These are phyloP conservation scores for Anhinga rufa DNA, from an alignment of 2,113 vertebrate genomes.

Conservation along the genomic window DNA sequence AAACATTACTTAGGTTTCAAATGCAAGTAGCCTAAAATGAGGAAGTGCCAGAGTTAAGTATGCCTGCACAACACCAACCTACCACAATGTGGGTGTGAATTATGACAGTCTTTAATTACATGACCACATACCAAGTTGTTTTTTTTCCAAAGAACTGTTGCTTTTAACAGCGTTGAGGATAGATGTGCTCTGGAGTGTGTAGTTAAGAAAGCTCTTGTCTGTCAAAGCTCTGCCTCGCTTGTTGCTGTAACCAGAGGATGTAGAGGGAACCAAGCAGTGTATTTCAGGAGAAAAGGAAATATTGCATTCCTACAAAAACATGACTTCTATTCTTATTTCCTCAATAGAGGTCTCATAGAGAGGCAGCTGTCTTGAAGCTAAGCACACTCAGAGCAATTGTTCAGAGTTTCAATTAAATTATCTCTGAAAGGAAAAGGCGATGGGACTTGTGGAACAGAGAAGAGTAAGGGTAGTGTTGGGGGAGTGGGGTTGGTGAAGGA, in stretches of 20 bases:
- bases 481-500: background rate
- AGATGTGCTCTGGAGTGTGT: background rate
- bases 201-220: background rate
- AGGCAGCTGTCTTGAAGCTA: background rate
- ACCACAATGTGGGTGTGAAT: conserved; percentile 25
- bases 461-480: background rate
- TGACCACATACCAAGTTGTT: background rate
- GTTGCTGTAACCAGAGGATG: accelerated
- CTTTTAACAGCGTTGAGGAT: background rate
- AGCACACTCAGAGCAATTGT: background rate
- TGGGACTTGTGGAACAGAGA: background rate
- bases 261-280: background rate
- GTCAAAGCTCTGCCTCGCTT: background rate
- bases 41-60: background rate
- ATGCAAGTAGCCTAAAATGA: background rate
- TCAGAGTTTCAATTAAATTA: background rate
- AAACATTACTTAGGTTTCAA: background rate
- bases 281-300: background rate
- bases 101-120: conserved; percentile 27
- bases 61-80: background rate
- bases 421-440: background rate
- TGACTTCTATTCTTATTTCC: background rate
- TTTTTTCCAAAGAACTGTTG: background rate
- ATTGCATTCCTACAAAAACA: background rate
- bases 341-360: background rate